Percentiles rank a stretch among this genome's conserved stretches.
Conservation (phyloP, 1,140 invertebrate species). For the Mercenaria mercenaria region DNA sequence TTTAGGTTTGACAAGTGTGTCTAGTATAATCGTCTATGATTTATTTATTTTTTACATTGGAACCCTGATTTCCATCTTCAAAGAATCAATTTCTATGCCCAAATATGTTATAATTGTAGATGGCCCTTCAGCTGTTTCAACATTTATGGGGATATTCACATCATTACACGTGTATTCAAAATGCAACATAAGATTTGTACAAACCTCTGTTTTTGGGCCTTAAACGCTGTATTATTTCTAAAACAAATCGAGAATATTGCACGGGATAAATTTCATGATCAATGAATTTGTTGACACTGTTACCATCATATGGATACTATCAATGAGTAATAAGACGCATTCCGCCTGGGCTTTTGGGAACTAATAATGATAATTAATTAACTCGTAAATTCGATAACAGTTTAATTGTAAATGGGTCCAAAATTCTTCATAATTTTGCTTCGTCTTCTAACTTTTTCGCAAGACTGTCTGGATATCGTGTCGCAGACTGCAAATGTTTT, state of each 20-base stretch:
- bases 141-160: neutral
- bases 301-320: neutral
- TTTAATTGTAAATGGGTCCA: neutral
- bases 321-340: neutral
- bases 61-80: neutral
- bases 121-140: neutral
- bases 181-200: neutral
- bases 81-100: neutral
- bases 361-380: neutral
- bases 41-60: neutral
- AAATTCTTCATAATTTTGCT: neutral
- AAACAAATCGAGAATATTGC: neutral
- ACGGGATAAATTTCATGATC: neutral
- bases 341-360: neutral
- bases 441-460: neutral
- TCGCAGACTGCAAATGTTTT: neutral
- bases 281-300: neutral
- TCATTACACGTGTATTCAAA: neutral
- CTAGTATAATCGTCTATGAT: neutral
- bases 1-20: neutral
- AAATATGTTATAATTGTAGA: neutral
- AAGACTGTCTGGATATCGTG: neutral
- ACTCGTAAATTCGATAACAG: neutral
- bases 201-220: neutral
- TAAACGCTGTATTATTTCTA: neutral